These are phyloP conservation scores for Trichonephila clavata DNA, from an alignment of 1,140 invertebrate genomes.

Conservation along the genomic window DNA sequence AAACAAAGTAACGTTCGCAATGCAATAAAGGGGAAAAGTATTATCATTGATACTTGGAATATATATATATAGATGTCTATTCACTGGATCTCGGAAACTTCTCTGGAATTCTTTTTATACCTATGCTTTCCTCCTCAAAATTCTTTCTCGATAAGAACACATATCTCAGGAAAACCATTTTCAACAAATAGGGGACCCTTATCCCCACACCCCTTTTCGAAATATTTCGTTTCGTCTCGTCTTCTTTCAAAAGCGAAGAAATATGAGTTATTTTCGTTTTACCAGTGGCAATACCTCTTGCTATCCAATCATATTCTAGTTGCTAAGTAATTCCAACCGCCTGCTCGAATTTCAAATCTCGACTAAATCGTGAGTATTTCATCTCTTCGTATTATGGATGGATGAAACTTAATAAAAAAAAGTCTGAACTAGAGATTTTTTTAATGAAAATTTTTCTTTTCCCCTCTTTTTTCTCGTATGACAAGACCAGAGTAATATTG, in stretches of 20 bases:
- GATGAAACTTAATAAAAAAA: neutral
- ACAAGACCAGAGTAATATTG: neutral
- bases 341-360: conserved; percentile 29
- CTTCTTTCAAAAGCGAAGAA: neutral
- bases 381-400: conserved; percentile 11
- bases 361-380: conserved; percentile 15
- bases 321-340: conserved; percentile 34
- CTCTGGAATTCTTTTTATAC: neutral
- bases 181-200: neutral
- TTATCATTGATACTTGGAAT: neutral
- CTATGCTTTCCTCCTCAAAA: neutral
- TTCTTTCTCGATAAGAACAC: neutral
- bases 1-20: neutral
- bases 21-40: neutral
- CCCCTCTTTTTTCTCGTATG: neutral
- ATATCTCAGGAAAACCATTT: conserved; percentile 9
- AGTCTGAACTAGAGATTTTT: neutral
- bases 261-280: conserved; percentile 32
- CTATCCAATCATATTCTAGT: conserved; percentile 25
- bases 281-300: conserved; percentile 15
- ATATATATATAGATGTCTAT: conserved; percentile 21
- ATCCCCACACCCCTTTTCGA: neutral
- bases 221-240: neutral
- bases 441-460: neutral
- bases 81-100: neutral